phyloP scores from a whole-genome alignment of 2,797 vertebrate species.

The Halcyon chelicuti region DNA sequence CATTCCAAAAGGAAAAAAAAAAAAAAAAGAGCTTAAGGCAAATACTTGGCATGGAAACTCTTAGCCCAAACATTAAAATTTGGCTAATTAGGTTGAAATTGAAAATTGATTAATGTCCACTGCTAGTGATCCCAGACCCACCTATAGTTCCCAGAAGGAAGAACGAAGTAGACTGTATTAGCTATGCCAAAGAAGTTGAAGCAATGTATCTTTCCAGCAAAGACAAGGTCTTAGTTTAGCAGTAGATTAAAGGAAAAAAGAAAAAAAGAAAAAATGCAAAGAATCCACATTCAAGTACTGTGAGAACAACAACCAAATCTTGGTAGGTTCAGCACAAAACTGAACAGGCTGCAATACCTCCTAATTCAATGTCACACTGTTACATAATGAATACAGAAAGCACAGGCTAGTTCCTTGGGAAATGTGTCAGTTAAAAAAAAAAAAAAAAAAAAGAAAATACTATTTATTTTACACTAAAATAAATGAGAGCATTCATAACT shows the following conservation, averaged over 20 bases:
- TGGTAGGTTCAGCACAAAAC: neutral
- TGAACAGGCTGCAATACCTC: neutral
- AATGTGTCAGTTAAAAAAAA: neutral
- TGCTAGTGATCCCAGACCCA: neutral
- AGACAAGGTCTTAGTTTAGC: neutral
- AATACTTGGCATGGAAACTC: neutral
- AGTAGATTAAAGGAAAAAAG: neutral
- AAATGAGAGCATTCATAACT: neutral
- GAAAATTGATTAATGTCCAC: neutral
- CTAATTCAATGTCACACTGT: neutral
- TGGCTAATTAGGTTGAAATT: neutral
- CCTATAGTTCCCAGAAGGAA: neutral
- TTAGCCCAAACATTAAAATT: neutral
- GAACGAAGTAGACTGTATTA: neutral
- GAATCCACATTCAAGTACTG: neutral
- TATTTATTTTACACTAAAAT: neutral
- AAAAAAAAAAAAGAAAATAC: neutral
- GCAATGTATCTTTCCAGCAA: neutral
- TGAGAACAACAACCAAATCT: neutral
- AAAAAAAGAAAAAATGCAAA: neutral
- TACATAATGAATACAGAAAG: neutral
- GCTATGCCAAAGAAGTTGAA: neutral
- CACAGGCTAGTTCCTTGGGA: neutral
- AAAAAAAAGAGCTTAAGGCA: neutral
- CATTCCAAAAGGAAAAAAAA: neutral